A percentile compares a stretch with the other conserved stretches of the same genome.
Conservation (phyloP, 2,113 vertebrate genomes). For the Dasyornis broadbenti region DNA sequence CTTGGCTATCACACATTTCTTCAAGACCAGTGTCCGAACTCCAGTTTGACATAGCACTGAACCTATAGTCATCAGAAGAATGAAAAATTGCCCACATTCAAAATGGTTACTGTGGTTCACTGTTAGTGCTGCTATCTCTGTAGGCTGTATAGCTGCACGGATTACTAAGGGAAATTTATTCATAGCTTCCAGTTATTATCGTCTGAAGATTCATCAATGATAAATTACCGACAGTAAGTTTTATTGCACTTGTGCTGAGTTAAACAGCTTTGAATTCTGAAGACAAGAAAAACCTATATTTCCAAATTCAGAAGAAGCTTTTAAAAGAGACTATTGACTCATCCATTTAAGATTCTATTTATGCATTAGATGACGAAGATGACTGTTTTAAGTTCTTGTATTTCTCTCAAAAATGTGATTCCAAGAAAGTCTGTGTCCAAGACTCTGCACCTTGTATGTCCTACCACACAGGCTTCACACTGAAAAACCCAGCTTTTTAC, state of each 20-base stretch:
- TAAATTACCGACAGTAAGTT: neutral
- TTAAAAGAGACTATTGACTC: neutral
- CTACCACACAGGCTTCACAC: neutral
- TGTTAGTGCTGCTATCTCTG: neutral
- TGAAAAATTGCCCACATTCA: neutral
- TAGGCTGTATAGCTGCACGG: neutral
- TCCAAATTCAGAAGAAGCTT: neutral
- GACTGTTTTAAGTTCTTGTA: neutral
- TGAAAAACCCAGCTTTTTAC: neutral
- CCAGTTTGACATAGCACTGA: neutral
- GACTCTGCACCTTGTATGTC: neutral
- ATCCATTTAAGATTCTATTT: neutral
- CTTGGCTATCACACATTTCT: neutral
- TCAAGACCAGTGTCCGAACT: neutral
- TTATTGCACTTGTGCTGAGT: neutral
- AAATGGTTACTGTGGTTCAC: neutral
- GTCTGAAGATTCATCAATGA: neutral
- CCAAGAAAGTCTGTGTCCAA: fast-evolving
- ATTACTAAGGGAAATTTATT: neutral
- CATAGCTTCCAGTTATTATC: neutral
- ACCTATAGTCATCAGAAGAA: neutral
- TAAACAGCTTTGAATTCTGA: neutral
- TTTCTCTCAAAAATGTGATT: neutral
- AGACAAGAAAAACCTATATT: neutral
- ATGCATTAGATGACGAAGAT: neutral